Base-by-base conservation (phyloP, 2,797 vertebrate species). In the Nyctalus aviator region DNA sequence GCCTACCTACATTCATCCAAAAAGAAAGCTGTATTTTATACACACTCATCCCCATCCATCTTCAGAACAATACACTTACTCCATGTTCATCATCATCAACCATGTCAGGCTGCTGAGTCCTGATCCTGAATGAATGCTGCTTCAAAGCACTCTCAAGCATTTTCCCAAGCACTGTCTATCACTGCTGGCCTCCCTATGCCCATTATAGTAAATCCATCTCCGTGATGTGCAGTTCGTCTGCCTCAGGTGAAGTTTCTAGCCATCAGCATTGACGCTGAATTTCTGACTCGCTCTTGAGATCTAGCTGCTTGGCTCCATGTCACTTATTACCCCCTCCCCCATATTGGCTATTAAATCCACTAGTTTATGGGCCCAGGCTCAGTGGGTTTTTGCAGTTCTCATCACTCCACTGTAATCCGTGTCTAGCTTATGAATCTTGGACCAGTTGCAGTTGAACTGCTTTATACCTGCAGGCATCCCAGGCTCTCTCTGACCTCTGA, bases 61-160 rank as follows among this genome's bases (percentile, higher is more conserved):
- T 93, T 97, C 85, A 84, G 84, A 93, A 95, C 53, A 95, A 88
- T 75, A 91, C 4, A 84, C 64, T 75, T 68, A 77, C 53, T 68
- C 87, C 75, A 79, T 30, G 81, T 89, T 94, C 90, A 91, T 95
- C 93, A 93, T 93, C 82, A 90, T 62, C 3, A 0, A 57, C 13
- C 8, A 71, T 44, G 32, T 66, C 27, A 78, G 79, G 85, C 89
- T 50, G 75, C 84, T 83, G 71, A 44, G 0, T 66, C 59, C 85
- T 3, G 1, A 73, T 94, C 88, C 83, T 0, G 1, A 85, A 89
- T 59, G 62, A 77, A 87, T 6, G 0, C 59, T 83, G 44, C 90
- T 82, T 84, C 90, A 66, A 27, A 94, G 88, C 37, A 50, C 59
- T 57, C 11, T 32, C 57, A 35, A 37, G 78, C 8, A 83, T 78